phyloP scores from a whole-genome alignment of 2,113 vertebrate genomes.

The Anhinga anhinga region DNA sequence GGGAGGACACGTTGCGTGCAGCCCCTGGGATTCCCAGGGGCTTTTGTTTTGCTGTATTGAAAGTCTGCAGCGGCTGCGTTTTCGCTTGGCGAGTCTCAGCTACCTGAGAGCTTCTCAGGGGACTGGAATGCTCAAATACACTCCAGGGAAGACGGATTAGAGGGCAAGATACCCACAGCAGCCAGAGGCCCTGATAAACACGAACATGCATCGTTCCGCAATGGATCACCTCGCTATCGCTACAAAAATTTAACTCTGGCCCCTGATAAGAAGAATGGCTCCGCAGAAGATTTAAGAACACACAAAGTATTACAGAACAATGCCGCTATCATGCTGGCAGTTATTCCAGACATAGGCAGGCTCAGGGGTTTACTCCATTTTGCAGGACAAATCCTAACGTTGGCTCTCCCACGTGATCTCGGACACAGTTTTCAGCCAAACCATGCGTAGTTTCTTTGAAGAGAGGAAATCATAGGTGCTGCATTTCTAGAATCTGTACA shows the following conservation, averaged over 20 bases:
- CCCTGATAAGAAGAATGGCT: not conserved
- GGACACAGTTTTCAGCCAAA: not conserved
- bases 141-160: not conserved
- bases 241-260: not conserved
- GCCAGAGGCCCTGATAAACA: not conserved
- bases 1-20: rapidly evolving
- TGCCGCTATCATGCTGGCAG: not conserved
- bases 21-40: not conserved
- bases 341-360: not conserved
- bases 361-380: not conserved
- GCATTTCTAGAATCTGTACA: not conserved
- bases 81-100: not conserved
- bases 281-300: not conserved
- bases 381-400: not conserved
- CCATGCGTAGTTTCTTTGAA: not conserved
- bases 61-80: not conserved
- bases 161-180: not conserved
- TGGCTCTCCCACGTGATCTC: not conserved
- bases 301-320: not conserved
- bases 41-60: rapidly evolving
- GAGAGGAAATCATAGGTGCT: not conserved
- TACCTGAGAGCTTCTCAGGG: not conserved
- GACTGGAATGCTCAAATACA: not conserved
- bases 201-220: rapidly evolving
- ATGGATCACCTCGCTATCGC: not conserved